phyloP scores from a whole-genome alignment of 2,113 vertebrate species.

The Gambusia affinis region DNA sequence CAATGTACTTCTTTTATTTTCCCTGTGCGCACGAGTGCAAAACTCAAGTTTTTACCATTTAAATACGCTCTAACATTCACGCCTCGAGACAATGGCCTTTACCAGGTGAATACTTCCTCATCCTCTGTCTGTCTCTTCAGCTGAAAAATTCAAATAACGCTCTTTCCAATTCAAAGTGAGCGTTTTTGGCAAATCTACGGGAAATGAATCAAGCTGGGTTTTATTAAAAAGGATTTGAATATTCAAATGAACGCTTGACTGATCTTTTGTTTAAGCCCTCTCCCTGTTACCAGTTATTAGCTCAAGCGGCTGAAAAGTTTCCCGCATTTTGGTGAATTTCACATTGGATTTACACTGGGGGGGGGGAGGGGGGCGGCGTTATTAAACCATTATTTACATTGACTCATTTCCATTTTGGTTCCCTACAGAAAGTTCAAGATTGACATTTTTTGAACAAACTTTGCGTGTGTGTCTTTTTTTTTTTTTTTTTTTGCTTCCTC shows the following conservation, averaged over 20 bases:
- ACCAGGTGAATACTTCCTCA: constrained; percentile 56
- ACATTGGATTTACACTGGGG: constrained; percentile 77
- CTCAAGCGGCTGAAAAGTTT: constrained; percentile 81
- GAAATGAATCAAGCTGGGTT: constrained; percentile 78
- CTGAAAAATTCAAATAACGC: constrained; percentile 73
- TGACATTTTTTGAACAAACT: constrained; percentile 81
- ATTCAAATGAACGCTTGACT: constrained; percentile 85
- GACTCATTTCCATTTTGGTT: constrained; percentile 80
- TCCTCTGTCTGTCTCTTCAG: constrained; percentile 27
- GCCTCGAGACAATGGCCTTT: constrained; percentile 45
- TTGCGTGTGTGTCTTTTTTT: constrained; percentile 47
- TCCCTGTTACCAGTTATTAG: constrained; percentile 81
- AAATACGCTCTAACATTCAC: background rate
- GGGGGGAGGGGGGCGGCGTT: constrained; percentile 58
- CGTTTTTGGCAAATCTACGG: constrained; percentile 75
- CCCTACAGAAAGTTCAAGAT: constrained; percentile 74
- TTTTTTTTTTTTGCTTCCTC: constrained; percentile 16
- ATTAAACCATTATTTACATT: constrained; percentile 86
- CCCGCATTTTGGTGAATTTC: constrained; percentile 78
- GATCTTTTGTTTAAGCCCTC: constrained; percentile 84
- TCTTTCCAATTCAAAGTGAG: constrained; percentile 64
- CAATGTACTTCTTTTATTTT: background rate
- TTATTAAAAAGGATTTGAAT: constrained; percentile 84
- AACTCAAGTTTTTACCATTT: constrained; percentile 2
- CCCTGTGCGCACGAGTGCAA: background rate